Base-by-base conservation (phyloP, 2,113 vertebrate genomes). In the Pteronura brasiliensis region DNA sequence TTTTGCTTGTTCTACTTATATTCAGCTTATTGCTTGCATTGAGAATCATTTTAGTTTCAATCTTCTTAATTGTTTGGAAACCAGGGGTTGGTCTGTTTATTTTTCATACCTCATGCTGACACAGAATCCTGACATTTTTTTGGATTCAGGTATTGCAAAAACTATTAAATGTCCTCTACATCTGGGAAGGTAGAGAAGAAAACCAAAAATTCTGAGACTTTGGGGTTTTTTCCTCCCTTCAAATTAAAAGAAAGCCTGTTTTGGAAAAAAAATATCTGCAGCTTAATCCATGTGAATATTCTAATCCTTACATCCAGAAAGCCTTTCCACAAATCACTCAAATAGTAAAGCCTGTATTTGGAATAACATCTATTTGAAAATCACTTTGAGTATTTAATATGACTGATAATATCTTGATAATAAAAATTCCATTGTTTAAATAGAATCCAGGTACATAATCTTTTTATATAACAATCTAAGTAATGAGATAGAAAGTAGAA, bases 401-500 rank as follows among this genome's bases (percentile, higher is more conserved):
- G 61, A 79, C 55, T 96, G 69, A 96, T 95, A 82, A 88, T 85
- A 94, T 94, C 94, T 96, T 47, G 61, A 92, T 96, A 90, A 95
- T 4, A 49, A 97, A 93, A 90, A 57, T 9, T 55, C 47, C 39
- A 6, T 92, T 95, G 39, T 97, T 98, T 95, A 97, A 93, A 88
- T 23, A 87, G 57, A 13, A 93, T 65, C 72, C 81, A 98, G 59
- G 21, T 96, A 57, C 61, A 18, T 97, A 97, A 97, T 55, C 61
- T 76, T 97, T 34, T 85, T 79, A 84, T 65, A 52, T 91, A 95
- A 44, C 13, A 96, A 88, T 52, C 63, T 39, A 87, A 93, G 87
- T 95, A 97, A 96, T 92, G 85, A 97, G 12, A 67, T 94, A 93
- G 67, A 98, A 97, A 31, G 11, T 59, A 84, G 81, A 97, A 96